These are phyloP conservation scores for Eunapius fragilis DNA, from an alignment of 37 sponge, comb jelly and placozoan genomes.

Conservation along the genomic window DNA sequence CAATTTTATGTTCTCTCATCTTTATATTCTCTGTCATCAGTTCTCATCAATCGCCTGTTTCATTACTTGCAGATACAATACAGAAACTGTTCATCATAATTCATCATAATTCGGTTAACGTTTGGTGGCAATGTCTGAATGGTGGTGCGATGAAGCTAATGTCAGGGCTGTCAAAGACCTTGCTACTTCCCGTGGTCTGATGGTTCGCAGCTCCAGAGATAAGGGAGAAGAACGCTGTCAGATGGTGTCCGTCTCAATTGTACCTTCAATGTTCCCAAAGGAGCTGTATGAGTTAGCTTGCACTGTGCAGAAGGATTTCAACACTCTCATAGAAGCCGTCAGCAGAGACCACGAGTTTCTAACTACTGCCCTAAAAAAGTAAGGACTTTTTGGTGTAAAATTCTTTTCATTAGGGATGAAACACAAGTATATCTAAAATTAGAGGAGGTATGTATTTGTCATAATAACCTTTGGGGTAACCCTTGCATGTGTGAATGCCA, in stretches of 20 bases:
- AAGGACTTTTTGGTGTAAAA: no score
- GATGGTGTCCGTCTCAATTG: constrained; percentile 30
- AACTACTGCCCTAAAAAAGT: constrained; percentile 47
- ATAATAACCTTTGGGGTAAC: no score
- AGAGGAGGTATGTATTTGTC: no score
- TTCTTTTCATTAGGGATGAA: no score
- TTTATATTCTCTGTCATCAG: no score
- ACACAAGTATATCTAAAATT: no score
- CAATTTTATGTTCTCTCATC: no score
- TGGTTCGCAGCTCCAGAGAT: neutral
- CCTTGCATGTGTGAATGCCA: no score
- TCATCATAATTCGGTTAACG: no score
- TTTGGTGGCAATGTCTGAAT: neutral
- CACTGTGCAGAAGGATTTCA: constrained; percentile 35
- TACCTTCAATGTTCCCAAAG: constrained; percentile 50
- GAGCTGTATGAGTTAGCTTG: constrained; percentile 42
- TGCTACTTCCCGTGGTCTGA: constrained; percentile 10
- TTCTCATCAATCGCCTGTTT: no score
- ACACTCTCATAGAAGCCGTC: constrained; percentile 40
- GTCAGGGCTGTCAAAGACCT: constrained; percentile 13
- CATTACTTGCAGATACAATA: no score
- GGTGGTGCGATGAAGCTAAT: constrained; percentile 5
- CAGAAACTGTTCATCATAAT: no score
- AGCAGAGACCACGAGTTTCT: constrained; percentile 58
- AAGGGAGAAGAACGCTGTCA: neutral